Evolutionary conservation across 2,797 vertebrate species (phyloP), one percentile per base, ranked within the genome.

Genomic region (Naso thynnoides): DNA sequence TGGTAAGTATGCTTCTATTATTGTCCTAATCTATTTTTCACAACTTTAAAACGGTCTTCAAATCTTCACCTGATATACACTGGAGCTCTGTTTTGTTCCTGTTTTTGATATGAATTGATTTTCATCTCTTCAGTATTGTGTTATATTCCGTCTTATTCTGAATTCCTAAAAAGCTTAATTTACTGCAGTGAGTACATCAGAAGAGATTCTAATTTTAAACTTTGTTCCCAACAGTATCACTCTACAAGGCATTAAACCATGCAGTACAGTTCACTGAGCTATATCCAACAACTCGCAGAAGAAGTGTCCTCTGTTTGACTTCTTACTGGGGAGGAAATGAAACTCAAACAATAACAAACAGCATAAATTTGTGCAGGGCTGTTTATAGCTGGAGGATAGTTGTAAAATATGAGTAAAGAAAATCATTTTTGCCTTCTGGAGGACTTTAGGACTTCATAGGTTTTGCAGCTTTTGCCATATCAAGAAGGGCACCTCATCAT

Each of bases 231-330:
- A 72, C 73, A 69, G 84, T 72, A 80, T 82, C 45, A 15, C 74
- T 74, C 70, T 48, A 67, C n/a, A 8, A 78, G 69, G 81, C 68
- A 73, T 71, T 67, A 80, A 81, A 79, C 76, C 62, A 62, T 29
- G 62, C 69, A 33, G 57, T 42, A 11, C 72, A 79, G 78, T 73
- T 82, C 75, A 81, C 59, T 76, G 72, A 85, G 83, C 80, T 73
- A 69, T 52, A 66, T 85, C 76, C 58, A 77, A 61, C 55, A 68
- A 49, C 70, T 72, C 75, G 76, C 9, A n/a, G 72, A 87, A 83
- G 79, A 83, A 75, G 78, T 86, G 88, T 89, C 88, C 84, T 88
- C 52, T 79, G 79, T 26, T 66, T 84, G 86, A 89, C 88, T 87
- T 86, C 75, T 79, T 63, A 67, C 68, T 57, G 78, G 73, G 78